These are phyloP conservation scores for Pagrus major DNA, from an alignment of 2,113 vertebrate genomes.

Conservation along the genomic window DNA sequence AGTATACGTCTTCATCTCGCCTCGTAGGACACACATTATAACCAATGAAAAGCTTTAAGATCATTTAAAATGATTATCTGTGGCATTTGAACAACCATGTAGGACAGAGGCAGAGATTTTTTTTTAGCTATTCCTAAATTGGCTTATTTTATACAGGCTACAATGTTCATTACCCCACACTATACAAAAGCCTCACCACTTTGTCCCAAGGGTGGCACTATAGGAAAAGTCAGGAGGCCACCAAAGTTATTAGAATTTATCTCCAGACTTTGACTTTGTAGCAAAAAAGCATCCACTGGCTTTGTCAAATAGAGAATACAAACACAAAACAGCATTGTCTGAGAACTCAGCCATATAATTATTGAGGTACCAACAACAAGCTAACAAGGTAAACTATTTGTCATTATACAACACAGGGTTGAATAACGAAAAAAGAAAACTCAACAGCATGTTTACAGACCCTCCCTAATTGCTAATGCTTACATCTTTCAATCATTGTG, in stretches of 20 bases:
- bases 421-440: too few species aligned
- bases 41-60: constrained; percentile 42
- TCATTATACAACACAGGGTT: too few species aligned
- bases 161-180: background rate
- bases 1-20: constrained; percentile 14
- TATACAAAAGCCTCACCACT: background rate
- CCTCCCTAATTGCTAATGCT: too few species aligned
- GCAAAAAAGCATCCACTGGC: background rate
- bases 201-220: background rate
- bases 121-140: background rate
- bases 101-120: background rate
- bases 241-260: background rate
- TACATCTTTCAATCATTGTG: too few species aligned
- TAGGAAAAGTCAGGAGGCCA: background rate
- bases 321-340: background rate
- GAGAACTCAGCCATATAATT: background rate
- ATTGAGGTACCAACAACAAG: too few species aligned
- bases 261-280: background rate
- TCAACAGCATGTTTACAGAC: too few species aligned
- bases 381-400: too few species aligned
- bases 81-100: background rate
- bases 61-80: constrained; percentile 34
- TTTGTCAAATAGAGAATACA: too few species aligned
- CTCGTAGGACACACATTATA: constrained; percentile 24
- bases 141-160: background rate